Conservation (phyloP, 2,888 invertebrate genomes). For the Ashinkailepas kermadecensis region DNA sequence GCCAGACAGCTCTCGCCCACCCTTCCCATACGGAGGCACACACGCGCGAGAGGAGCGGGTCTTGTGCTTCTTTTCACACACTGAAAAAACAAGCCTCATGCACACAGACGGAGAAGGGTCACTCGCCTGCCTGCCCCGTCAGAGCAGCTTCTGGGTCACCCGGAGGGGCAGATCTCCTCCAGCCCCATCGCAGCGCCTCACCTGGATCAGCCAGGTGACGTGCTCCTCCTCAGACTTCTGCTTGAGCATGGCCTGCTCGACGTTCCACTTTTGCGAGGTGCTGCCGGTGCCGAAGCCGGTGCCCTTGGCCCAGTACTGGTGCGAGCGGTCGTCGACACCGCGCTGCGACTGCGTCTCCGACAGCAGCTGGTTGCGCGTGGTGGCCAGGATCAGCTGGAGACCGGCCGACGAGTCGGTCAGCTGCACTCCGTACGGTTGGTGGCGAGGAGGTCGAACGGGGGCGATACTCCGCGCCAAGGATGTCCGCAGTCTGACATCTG, state of each 20-base stretch:
- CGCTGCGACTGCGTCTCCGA: constrained; percentile 43
- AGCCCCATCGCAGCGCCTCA: constrained; percentile 39
- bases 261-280: constrained; percentile 92
- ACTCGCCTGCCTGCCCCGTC: neutral
- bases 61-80: too few species aligned
- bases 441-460: too few species aligned
- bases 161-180: too few species aligned
- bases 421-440: too few species aligned
- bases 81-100: too few species aligned
- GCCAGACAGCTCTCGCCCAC: too few species aligned
- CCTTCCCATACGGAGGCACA: too few species aligned
- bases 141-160: too few species aligned
- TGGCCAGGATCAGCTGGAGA: constrained; percentile 1
- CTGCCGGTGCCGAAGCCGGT: constrained; percentile 95
- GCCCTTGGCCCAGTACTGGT: constrained; percentile 86
- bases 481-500: too few species aligned
- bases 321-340: constrained; percentile 34
- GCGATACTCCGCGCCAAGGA: too few species aligned
- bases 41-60: too few species aligned
- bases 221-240: constrained; percentile 90
- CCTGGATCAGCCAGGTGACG: constrained; percentile 70
- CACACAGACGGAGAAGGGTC: too few species aligned
- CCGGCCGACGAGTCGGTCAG: neutral
- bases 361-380: constrained; percentile 6
- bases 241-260: constrained; percentile 82